phyloP scores from a whole-genome alignment of 2,888 invertebrate genomes.

The Zaprionus bogoriensis region DNA sequence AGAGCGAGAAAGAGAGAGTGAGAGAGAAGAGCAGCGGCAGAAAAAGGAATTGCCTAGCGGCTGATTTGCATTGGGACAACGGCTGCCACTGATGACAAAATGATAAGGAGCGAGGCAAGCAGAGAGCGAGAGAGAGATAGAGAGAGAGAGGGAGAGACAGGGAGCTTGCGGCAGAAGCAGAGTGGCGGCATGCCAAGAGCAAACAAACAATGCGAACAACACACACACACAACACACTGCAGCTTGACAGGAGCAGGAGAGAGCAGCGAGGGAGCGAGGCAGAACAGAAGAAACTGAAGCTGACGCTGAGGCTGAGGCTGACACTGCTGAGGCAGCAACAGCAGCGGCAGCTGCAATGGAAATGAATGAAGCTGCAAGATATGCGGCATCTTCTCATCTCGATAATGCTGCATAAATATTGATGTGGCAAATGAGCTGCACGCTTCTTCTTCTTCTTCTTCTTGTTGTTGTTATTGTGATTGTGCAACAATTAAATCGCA shows the following conservation, averaged over 20 bases:
- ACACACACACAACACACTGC: constrained; percentile 19
- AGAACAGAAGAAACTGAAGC: no score
- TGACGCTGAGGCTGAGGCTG: no score
- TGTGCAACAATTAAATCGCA: constrained; percentile 26
- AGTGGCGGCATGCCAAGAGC: constrained; percentile 29
- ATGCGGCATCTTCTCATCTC: constrained; percentile 9
- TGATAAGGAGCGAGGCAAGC: constrained; percentile 37
- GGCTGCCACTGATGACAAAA: constrained; percentile 53
- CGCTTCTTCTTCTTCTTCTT: no score
- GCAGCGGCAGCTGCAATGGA: constrained; percentile 32
- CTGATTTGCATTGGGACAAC: constrained; percentile 51
- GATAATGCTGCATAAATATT: constrained; percentile 54
- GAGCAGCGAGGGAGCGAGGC: no score
- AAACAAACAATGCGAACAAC: constrained; percentile 38
- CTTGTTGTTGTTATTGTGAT: no score
- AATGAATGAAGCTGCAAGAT: constrained; percentile 31
- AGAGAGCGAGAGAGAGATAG: not conserved
- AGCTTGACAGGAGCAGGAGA: not conserved
- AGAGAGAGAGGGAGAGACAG: not conserved
- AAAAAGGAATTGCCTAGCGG: constrained; percentile 37
- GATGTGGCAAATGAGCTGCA: constrained; percentile 46
- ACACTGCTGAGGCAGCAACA: not conserved
- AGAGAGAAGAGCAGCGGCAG: not conserved
- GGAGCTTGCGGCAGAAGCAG: not conserved
- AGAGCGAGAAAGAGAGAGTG: not conserved